These are phyloP conservation scores for Pomacea canaliculata DNA, from an alignment of 2,888 invertebrate species.

Conservation along the genomic window DNA sequence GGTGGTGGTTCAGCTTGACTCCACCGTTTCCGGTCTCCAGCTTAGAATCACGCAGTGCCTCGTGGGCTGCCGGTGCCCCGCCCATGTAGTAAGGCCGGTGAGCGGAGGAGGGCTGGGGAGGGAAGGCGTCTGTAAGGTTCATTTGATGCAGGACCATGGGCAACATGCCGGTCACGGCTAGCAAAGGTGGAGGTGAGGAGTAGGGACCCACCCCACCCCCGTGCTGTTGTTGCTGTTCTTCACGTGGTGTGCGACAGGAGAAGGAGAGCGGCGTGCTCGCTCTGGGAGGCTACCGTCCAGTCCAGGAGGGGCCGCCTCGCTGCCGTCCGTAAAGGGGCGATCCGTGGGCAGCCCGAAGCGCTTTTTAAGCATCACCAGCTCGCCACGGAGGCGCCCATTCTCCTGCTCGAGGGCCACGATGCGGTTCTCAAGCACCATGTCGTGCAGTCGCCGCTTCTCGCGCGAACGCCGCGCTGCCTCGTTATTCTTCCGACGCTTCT, in stretches of 20 bases:
- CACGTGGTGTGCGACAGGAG: neutral
- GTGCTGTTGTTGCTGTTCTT: neutral
- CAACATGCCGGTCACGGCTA: conserved; percentile 32
- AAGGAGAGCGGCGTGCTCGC: conserved; percentile 1
- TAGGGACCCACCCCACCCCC: conserved; percentile 11
- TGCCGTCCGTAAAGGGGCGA: conserved; percentile 25
- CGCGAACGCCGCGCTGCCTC: conserved; percentile 94
- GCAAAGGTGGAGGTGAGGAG: conserved; percentile 38
- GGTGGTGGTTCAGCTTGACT: neutral
- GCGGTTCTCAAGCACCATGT: conserved; percentile 94
- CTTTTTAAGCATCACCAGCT: conserved; percentile 91
- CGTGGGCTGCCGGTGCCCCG: conserved; percentile 14
- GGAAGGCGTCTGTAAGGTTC: conserved; percentile 5
- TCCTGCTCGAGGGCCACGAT: conserved; percentile 95
- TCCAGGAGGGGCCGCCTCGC: neutral
- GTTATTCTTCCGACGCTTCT: conserved; percentile 93
- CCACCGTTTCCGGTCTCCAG: neutral
- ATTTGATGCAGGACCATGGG: conserved; percentile 28
- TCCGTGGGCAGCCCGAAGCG: conserved; percentile 72
- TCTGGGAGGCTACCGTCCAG: neutral
- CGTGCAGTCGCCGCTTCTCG: conserved; percentile 96
- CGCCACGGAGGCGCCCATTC: conserved; percentile 93
- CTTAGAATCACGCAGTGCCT: conserved; percentile 3
- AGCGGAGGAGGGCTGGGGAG: conserved; percentile 11
- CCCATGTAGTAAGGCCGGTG: conserved; percentile 27